phyloP scores from a whole-genome alignment of 2,113 vertebrate species.

The Zosterops japonicus region DNA sequence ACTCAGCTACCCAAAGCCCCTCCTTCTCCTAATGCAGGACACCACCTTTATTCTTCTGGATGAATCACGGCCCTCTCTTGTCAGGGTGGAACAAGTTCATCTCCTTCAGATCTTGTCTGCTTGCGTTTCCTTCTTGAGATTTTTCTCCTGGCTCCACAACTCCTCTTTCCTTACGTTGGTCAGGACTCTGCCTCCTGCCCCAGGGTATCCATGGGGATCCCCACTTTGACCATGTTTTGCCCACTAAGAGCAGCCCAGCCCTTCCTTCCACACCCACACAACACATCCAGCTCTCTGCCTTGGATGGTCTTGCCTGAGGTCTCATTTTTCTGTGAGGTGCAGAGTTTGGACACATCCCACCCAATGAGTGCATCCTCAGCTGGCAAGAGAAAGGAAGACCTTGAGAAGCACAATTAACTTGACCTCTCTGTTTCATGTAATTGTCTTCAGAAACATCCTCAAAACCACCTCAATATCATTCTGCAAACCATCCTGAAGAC shows the following conservation, averaged over 20 bases:
- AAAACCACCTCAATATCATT: rapidly evolving
- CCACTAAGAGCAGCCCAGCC: not conserved
- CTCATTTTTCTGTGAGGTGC: not conserved
- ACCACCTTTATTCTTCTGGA: not conserved
- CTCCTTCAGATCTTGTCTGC: not conserved
- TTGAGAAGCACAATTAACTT: not conserved
- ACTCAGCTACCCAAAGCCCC: not conserved
- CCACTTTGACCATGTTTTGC: not conserved
- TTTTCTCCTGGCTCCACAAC: not conserved
- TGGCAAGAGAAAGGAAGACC: not conserved
- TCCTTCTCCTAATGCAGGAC: not conserved
- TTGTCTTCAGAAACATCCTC: not conserved
- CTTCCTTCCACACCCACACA: not conserved
- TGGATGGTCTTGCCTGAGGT: not conserved
- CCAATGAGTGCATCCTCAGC: not conserved
- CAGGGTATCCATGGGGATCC: not conserved
- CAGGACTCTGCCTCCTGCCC: not conserved
- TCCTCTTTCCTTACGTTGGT: rapidly evolving
- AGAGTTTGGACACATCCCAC: not conserved
- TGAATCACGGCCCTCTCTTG: not conserved
- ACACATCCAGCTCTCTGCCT: not conserved
- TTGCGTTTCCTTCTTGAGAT: not conserved
- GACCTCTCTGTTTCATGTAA: not conserved
- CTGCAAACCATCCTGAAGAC: not conserved
- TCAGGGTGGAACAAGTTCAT: not conserved